Percentiles rank a stretch among this genome's conserved stretches.
Evolutionary conservation across 2,113 vertebrate species (phyloP).

Genomic region (Pelusios castaneus): DNA sequence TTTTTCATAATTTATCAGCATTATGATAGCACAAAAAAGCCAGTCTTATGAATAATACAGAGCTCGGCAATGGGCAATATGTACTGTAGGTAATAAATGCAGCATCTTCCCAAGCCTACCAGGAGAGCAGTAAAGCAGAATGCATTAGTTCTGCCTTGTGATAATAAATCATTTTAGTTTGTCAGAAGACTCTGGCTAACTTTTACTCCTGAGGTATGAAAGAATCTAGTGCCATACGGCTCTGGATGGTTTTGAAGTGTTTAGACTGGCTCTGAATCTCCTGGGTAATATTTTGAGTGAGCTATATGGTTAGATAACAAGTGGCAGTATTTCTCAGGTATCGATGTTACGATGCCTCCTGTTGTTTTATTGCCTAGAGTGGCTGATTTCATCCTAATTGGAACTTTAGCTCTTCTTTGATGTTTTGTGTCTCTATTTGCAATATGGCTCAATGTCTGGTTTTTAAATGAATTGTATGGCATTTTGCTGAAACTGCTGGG

Average conservation of each 20-base stretch:
- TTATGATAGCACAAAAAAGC: conserved; percentile 83
- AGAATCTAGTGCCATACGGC: conserved; percentile 78
- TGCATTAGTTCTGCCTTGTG: conserved; percentile 87
- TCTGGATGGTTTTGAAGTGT: conserved; percentile 80
- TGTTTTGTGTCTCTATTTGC: conserved; percentile 86
- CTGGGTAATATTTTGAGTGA: conserved; percentile 84
- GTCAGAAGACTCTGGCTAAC: conserved; percentile 80
- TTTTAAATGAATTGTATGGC: conserved; percentile 24
- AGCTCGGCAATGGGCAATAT: conserved; percentile 82
- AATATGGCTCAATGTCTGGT: conserved; percentile 41
- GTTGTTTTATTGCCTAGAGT: conserved; percentile 83
- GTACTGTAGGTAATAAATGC: conserved; percentile 87
- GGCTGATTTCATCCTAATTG: conserved; percentile 88
- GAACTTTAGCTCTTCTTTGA: conserved; percentile 79
- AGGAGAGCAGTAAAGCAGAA: conserved; percentile 87
- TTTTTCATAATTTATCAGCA: conserved; percentile 88
- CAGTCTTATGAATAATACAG: conserved; percentile 96
- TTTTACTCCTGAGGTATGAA: conserved; percentile 81
- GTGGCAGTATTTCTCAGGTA: conserved; percentile 85
- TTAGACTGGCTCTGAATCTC: conserved; percentile 79
- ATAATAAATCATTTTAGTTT: conserved; percentile 90
- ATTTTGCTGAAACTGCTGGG: neutral
- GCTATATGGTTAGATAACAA: conserved; percentile 87
- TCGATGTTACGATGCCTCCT: conserved; percentile 77
- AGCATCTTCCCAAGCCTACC: conserved; percentile 81